Evolutionary conservation across 64 coral and sea anemone species (phyloP).

Genomic region (Porites australiensis): DNA sequence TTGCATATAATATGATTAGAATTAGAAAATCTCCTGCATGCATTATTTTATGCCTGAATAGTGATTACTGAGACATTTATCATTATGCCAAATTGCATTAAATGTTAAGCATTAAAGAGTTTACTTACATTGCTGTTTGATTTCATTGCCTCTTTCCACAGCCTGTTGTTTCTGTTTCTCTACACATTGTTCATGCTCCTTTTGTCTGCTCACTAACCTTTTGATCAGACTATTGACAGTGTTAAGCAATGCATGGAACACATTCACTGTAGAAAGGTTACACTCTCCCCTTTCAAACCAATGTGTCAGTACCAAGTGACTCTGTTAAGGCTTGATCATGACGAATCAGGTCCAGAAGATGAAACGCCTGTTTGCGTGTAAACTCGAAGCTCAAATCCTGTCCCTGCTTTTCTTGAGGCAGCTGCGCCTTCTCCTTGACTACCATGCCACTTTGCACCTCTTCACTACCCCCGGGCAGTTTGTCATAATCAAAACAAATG

Average conservation of each 20-base stretch:
- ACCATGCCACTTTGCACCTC: conserved; percentile 19
- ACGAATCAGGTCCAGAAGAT: conserved; percentile 76
- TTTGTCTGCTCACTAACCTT: conserved; percentile 70
- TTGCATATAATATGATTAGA: no score
- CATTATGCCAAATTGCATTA: no score
- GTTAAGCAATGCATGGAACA: conserved; percentile 77
- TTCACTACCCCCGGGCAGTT: conserved; percentile 49
- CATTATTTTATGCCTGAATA: no score
- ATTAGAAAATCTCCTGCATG: no score
- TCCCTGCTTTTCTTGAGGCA: conserved; percentile 39
- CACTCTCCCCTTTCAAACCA: conserved; percentile 91
- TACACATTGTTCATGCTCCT: conserved; percentile 84
- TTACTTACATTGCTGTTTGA: conserved; percentile 80
- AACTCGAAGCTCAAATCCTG: conserved; percentile 44
- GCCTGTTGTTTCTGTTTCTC: conserved; percentile 78
- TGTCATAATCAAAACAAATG: conserved; percentile 78
- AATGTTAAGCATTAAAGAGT: background rate
- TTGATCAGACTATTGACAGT: conserved; percentile 75
- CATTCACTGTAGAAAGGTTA: conserved; percentile 70
- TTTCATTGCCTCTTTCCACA: conserved; percentile 56
- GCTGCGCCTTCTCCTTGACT: background rate
- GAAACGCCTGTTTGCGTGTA: conserved; percentile 47
- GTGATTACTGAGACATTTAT: background rate
- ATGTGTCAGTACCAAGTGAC: conserved; percentile 64
- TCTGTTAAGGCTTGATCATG: conserved; percentile 66